Evolutionary conservation across 2,113 vertebrate genomes (phyloP), one percentile per base, ranked within the genome.

Genomic region (Amia ocellicauda): DNA sequence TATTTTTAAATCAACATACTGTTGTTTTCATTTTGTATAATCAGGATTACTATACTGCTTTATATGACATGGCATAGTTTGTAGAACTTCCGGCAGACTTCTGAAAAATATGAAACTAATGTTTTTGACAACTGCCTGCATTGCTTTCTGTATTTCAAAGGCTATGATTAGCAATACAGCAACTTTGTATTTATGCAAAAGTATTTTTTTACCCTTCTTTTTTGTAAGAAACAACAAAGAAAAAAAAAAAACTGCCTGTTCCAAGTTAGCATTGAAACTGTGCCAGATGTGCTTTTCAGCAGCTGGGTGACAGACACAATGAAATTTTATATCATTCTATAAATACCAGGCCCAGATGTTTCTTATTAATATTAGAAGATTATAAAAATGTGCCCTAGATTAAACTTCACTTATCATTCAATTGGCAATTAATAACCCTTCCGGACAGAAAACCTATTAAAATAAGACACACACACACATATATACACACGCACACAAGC

Each of bases 281-380:
- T 76, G 77, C 85, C 86, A 90, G 81, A 78, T 82, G 80, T 74
- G 74, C 47, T 76, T 69, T 36, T 69, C 73, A 14, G 77, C 85
- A 83, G 82, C 86, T 87, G 86, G 76, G 82, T 77, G 81, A 84
- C 85, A 85, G 78, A 85, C 82, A 79, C 76, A 78, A 80, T 85
- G 75, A 88, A 76, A 86, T 88, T 80, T 81, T 78, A 86, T 81
- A 82, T 88, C 67, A 70, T 82, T 86, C 86, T 88, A 86, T 88
- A 88, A 86, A 89, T 86, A 87, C 79, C 76, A 16, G 58, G 1
- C 29, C 63, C 85, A 87, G 77, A 83, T 87, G 86, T 71, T 80
- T 78, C 72, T 73, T 79, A 78, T 87, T 81, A 82, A 79, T 78
- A 75, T 77, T 67, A 75, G 69, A 78, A 68, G 60, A 75, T 85